Percentiles rank a stretch among this genome's conserved stretches.
phyloP scores from a whole-genome alignment of 2,888 invertebrate genomes.

The Sturmia bella region DNA sequence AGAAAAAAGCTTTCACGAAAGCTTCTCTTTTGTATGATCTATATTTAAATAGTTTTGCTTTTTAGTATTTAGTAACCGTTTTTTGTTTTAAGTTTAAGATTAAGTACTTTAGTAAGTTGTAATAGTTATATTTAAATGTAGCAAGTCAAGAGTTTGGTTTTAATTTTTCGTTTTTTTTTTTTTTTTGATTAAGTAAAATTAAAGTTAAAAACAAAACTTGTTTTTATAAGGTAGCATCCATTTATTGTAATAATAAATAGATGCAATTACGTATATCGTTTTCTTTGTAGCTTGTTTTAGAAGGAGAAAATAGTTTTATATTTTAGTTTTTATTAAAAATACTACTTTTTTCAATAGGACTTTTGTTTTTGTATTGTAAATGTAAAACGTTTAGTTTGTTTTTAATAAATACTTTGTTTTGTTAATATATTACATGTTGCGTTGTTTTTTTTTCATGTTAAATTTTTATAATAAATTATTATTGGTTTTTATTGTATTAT shows the following conservation, averaged over 20 bases:
- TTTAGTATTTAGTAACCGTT: constrained; percentile 48
- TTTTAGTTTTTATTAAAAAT: constrained; percentile 40
- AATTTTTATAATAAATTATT: constrained; percentile 71
- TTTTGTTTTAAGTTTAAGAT: constrained; percentile 53
- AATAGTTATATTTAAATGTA: constrained; percentile 67
- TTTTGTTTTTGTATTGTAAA: constrained; percentile 55
- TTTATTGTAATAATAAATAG: constrained; percentile 24
- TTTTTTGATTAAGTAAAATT: constrained; percentile 58
- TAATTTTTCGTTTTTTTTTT: constrained; percentile 40
- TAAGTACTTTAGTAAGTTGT: constrained; percentile 72
- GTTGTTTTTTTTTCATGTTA: constrained; percentile 66
- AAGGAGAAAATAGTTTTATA: constrained; percentile 33
- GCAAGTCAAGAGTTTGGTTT: constrained; percentile 67
- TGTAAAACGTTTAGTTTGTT: constrained; percentile 64
- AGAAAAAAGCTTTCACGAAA: constrained; percentile 34
- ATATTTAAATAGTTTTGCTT: constrained; percentile 58
- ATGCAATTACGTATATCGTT: constrained; percentile 71
- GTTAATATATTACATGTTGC: constrained; percentile 65
- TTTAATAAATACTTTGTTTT: constrained; percentile 64
- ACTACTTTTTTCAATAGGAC: constrained; percentile 53
- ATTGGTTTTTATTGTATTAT: constrained; percentile 54
- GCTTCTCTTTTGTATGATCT: constrained; percentile 53
- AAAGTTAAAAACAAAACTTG: constrained; percentile 68
- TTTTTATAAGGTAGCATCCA: constrained; percentile 62
- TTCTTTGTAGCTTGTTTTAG: constrained; percentile 64